phyloP scores from a whole-genome alignment of 1,140 invertebrate genomes.

The Ceratina australensis region DNA sequence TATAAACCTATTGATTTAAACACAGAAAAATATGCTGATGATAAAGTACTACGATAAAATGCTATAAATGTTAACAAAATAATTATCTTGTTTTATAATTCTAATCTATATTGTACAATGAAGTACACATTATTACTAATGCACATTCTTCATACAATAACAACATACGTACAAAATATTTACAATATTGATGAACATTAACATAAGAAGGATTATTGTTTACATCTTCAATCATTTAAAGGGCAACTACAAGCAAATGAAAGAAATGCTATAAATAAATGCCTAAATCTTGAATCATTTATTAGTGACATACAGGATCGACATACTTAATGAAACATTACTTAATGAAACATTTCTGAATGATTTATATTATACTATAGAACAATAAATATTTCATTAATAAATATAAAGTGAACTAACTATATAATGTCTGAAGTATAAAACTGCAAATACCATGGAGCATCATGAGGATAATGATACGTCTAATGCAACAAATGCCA shows the following conservation, averaged over 20 bases:
- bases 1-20: slow-evolving; percentile 30
- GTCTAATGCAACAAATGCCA: slow-evolving; percentile 40
- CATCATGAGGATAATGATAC: slow-evolving; percentile 59
- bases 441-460: slow-evolving; percentile 66
- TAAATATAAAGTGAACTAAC: slow-evolving; percentile 28
- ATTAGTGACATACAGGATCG: not conserved
- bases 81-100: slow-evolving; percentile 25
- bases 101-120: slow-evolving; percentile 24
- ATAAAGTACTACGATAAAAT: slow-evolving; percentile 24
- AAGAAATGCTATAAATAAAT: slow-evolving; percentile 12
- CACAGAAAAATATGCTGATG: not conserved
- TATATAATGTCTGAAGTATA: slow-evolving; percentile 31
- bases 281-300: slow-evolving; percentile 1
- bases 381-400: slow-evolving; percentile 3
- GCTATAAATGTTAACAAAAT: slow-evolving; percentile 24
- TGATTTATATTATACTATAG: not conserved
- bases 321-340: not conserved
- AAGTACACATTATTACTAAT: slow-evolving; percentile 15
- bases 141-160: slow-evolving; percentile 1
- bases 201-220: not conserved
- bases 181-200: not conserved
- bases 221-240: not conserved
- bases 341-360: slow-evolving; percentile 10
- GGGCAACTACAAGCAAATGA: not conserved
- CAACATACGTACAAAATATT: slow-evolving; percentile 3